phyloP scores from a whole-genome alignment of 2,888 invertebrate species.

The Drosophila mayaguana region DNA sequence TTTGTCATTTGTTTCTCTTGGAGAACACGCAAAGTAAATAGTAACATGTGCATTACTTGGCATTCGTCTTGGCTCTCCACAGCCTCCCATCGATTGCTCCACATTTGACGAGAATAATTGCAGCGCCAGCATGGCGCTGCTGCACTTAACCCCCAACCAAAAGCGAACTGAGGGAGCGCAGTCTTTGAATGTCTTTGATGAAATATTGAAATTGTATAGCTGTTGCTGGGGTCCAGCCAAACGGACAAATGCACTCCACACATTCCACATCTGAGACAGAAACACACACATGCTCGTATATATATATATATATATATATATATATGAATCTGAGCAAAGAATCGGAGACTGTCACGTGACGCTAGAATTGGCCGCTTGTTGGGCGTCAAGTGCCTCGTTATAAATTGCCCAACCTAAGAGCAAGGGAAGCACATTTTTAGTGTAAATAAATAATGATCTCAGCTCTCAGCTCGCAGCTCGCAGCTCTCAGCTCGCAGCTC shows the following conservation, averaged over 20 bases:
- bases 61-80: constrained; percentile 64
- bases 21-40: constrained; percentile 80
- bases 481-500: constrained; percentile 32
- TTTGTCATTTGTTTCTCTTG: constrained; percentile 69
- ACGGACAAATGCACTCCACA: constrained; percentile 54
- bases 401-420: constrained; percentile 77
- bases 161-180: constrained; percentile 8
- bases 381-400: constrained; percentile 79
- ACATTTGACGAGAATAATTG: constrained; percentile 81
- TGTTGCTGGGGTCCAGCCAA: constrained; percentile 76
- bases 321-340: constrained; percentile 55
- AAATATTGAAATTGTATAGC: constrained; percentile 79
- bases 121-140: constrained; percentile 78
- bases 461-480: background rate
- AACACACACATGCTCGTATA: background rate
- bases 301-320: constrained; percentile 7
- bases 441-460: constrained; percentile 79
- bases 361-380: constrained; percentile 43
- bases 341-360: constrained; percentile 65
- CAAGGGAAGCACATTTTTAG: constrained; percentile 78
- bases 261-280: constrained; percentile 12
- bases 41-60: constrained; percentile 80
- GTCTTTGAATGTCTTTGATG: constrained; percentile 78
- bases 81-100: constrained; percentile 35
- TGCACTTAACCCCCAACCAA: constrained; percentile 69